Evolutionary conservation across 2,888 invertebrate genomes (phyloP), one percentile per base, ranked within the genome.

Genomic region (Spicauda simplicius): DNA sequence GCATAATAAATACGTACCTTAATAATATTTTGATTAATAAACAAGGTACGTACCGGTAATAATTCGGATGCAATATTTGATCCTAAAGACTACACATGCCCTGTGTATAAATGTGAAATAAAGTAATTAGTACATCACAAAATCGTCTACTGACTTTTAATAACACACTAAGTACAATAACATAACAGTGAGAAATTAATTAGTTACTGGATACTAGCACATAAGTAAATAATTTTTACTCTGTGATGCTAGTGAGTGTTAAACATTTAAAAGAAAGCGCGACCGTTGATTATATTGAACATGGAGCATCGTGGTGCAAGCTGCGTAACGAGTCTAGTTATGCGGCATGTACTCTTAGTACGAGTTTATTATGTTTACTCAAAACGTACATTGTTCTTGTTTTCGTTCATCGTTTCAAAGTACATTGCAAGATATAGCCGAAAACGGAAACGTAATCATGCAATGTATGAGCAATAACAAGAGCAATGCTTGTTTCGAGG

Each of bases 221-320:
- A n/a, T n/a, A n/a, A n/a, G n/a, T n/a, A n/a, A n/a, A n/a, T n/a
- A n/a, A n/a, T n/a, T n/a, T n/a, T n/a, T n/a, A n/a, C n/a, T n/a
- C n/a, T n/a, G n/a, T n/a, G 12, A 37, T 18, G 52, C 20, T 58
- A 52, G 64, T 58, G 52, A 11, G 25, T 20, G 30, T 20, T 18
- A 58, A 48, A 61, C 56, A 64, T 56, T 59, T 52, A 60, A 57
- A 25, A 72, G 73, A 74, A 81, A 80, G 71, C 80, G 80, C 81
- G 77, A 81, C 81, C 83, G 80, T 8, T 80, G 80, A 83, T 11
- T 64, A 74, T 84, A 79, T 83, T 76, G 83, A 82, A 82, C 71
- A 73, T 65, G 53, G 61, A 71, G 52, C 69, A 71, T 74, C 74
- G 74, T 68, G 77, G 70, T 77, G 78, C 76, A 73, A 71, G 53